These are phyloP conservation scores for Seira ritae DNA, from an alignment of 2,888 invertebrate species.

Conservation along the genomic window DNA sequence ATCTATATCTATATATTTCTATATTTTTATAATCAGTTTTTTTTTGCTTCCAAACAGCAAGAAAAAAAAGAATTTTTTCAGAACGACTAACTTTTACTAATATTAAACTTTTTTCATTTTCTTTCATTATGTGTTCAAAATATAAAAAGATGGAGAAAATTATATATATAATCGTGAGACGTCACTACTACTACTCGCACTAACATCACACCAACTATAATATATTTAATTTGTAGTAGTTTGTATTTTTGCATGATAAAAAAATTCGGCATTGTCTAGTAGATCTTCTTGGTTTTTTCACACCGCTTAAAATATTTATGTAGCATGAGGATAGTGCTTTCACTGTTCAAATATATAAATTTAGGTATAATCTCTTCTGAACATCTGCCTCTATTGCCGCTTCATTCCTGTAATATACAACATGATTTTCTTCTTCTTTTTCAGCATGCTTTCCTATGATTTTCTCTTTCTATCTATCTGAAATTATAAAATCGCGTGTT, in stretches of 20 bases:
- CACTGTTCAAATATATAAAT: no score
- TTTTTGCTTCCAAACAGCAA: neutral
- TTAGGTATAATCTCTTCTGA: neutral
- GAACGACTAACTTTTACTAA: neutral
- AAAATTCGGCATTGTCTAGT: no score
- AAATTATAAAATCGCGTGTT: no score
- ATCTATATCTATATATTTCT: conserved; percentile 2
- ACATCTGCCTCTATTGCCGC: neutral
- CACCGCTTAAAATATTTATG: no score
- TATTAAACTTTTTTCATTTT: neutral
- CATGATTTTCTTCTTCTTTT: no score
- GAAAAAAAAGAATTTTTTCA: neutral
- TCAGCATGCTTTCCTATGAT: no score
- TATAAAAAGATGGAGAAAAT: no score
- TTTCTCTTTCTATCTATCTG: neutral
- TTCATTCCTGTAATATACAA: no score
- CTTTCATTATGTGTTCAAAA: neutral
- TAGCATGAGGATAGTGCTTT: neutral
- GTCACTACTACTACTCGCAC: conserved; percentile 13
- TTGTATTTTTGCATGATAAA: no score
- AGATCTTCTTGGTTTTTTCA: no score
- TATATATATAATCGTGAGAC: no score
- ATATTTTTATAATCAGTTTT: neutral
- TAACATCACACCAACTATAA: neutral
- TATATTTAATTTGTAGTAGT: no score